Evolutionary conservation across 2,888 invertebrate genomes (phyloP).

Genomic region (Protonemura montana): DNA sequence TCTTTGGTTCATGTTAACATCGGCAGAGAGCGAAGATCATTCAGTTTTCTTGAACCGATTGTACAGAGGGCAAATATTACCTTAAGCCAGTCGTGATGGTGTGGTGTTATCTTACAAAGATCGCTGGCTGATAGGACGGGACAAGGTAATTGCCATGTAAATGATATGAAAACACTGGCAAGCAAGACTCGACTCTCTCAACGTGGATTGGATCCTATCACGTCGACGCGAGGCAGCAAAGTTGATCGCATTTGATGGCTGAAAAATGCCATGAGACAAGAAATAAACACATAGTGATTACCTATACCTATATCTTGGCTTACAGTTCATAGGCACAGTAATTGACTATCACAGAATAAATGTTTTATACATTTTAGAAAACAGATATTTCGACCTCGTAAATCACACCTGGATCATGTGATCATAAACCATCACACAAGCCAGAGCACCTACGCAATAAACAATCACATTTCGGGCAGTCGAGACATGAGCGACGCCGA

Average conservation of each 20-base stretch:
- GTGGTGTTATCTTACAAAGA: background rate
- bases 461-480: too few species aligned
- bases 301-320: background rate
- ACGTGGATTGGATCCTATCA: background rate
- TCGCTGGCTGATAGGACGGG: background rate
- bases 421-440: too few species aligned
- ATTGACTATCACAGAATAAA: too few species aligned
- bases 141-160: slow-evolving; percentile 3
- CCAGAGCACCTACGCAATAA: too few species aligned
- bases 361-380: too few species aligned
- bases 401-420: too few species aligned
- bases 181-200: background rate
- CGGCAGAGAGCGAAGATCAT: background rate
- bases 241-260: background rate
- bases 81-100: background rate
- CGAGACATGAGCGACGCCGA: background rate
- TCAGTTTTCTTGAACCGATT: background rate
- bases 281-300: background rate
- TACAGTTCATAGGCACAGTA: background rate
- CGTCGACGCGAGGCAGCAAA: background rate
- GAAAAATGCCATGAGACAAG: background rate
- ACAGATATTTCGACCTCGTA: too few species aligned
- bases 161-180: background rate
- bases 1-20: too few species aligned
- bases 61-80: background rate